phyloP scores from a whole-genome alignment of 2,113 vertebrate species.

The Percopsis transmontana region DNA sequence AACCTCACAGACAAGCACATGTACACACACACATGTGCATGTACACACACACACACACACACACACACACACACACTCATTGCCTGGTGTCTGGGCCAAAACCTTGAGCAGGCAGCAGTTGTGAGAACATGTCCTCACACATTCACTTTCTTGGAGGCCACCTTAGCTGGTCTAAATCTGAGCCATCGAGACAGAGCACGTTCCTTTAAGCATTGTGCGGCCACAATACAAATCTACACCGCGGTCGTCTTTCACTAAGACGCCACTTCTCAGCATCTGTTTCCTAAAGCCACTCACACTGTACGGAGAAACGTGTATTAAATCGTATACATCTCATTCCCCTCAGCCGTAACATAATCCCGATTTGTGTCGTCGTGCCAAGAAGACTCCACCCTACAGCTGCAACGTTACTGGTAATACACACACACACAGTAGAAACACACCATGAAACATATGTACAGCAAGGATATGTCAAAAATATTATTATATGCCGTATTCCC shows the following conservation, averaged over 20 bases:
- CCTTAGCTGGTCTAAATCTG: constrained; percentile 43
- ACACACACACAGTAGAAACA: constrained; percentile 4
- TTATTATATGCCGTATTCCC: constrained; percentile 1
- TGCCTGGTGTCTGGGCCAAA: constrained; percentile 35
- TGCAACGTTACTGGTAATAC: constrained; percentile 23
- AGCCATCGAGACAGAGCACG: constrained; percentile 6
- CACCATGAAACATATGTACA: background rate
- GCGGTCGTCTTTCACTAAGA: constrained; percentile 25
- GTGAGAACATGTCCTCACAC: constrained; percentile 58
- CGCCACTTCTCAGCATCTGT: constrained; percentile 17
- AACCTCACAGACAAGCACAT: constrained; percentile 6
- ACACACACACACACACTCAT: constrained; percentile 12
- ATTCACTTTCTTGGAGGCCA: constrained; percentile 47
- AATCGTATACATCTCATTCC: constrained; percentile 25
- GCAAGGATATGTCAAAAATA: background rate
- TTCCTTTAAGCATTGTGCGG: background rate
- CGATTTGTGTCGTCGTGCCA: constrained; percentile 20
- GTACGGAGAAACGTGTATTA: constrained; percentile 12
- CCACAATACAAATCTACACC: constrained; percentile 26
- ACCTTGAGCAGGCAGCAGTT: constrained; percentile 25
- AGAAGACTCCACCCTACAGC: constrained; percentile 48
- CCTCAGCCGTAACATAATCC: constrained; percentile 17
- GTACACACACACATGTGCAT: background rate
- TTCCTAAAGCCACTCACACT: constrained; percentile 28
- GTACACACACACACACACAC: background rate